Conservation (phyloP, 1,140 invertebrate genomes). For the Lepidurus arcticus region DNA sequence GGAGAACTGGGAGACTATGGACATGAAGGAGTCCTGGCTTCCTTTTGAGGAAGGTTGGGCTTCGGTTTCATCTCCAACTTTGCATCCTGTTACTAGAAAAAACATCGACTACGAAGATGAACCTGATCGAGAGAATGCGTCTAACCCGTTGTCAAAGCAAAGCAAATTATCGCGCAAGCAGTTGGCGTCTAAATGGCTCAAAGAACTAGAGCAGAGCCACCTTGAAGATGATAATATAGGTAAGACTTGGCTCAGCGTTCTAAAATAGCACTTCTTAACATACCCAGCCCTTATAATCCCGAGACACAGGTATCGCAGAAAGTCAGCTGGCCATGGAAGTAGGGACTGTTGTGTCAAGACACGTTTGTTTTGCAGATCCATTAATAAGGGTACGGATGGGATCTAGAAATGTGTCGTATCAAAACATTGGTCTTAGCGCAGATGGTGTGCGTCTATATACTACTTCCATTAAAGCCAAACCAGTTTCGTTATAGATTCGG, state of each 20-base stretch:
- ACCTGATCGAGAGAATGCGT: background rate
- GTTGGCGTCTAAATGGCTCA: background rate
- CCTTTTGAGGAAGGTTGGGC: constrained; percentile 15
- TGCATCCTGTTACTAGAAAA: background rate
- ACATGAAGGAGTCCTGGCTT: constrained; percentile 25
- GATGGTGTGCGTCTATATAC: background rate
- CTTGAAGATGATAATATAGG: background rate
- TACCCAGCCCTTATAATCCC: too few species aligned
- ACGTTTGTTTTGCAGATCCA: too few species aligned
- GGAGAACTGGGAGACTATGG: constrained; percentile 11
- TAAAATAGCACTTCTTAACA: too few species aligned
- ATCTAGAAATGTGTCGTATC: too few species aligned
- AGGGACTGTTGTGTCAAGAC: too few species aligned
- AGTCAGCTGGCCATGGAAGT: too few species aligned
- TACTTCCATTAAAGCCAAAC: background rate
- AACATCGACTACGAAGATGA: constrained; percentile 2
- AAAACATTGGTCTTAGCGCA: too few species aligned
- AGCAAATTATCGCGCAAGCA: constrained; percentile 23
- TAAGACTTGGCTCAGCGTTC: background rate
- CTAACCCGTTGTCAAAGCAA: constrained; percentile 6
- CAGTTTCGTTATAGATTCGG: background rate
- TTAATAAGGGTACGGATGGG: too few species aligned
- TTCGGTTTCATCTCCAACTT: background rate
- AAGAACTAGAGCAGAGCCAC: constrained; percentile 18
- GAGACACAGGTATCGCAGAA: too few species aligned